Base-by-base conservation (phyloP, 2,113 vertebrate genomes). In the Chrysemys picta region DNA sequence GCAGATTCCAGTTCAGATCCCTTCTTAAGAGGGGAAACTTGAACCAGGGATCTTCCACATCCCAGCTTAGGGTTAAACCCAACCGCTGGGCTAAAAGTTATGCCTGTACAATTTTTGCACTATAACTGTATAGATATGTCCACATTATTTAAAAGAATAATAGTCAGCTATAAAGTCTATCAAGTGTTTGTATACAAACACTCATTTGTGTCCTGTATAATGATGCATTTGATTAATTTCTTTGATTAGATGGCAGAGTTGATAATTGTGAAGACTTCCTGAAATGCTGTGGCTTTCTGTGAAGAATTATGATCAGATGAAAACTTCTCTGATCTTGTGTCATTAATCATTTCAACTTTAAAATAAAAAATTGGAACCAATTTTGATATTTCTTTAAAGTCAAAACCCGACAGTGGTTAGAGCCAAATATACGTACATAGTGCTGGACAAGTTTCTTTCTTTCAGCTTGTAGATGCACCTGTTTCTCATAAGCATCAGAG, bases 111-210 rank as follows among this genome's bases (percentile, higher is more conserved):
- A 45, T 91, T 59, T 84, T 90, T 7, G 56, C n/a, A 87, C 79
- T 93, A 54, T 93, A 94, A 93, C 16, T n/a, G 65, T 89, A 82
- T 88, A 85, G 65, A 87, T 47, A 38, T 84, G 69, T 52, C 59
- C 87, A 50, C 89, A 12, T 56, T 94, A 72, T 86, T 56, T 94
- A 88, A 82, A 72, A 88, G 21, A 47, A 45, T 27, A 25, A 76
- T 76, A 27, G 24, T 75, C n/a, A 89, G 35, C 25, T 89, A 24
- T 47, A 25, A 89, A 89, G 24, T 54, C 82, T 53, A 31, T 52
- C 88, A 78, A 4, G 57, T 0, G 0, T 78, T 93, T 88, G 31
- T 17, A 10, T 72, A 72, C 35, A 83, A 85, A 49, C 8, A 16
- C n/a, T 93, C 88, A 76, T 62, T 52, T 38, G 81, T 59, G 2